Evolutionary conservation across 2,888 invertebrate species (phyloP).

Genomic region (Selenia dentaria): DNA sequence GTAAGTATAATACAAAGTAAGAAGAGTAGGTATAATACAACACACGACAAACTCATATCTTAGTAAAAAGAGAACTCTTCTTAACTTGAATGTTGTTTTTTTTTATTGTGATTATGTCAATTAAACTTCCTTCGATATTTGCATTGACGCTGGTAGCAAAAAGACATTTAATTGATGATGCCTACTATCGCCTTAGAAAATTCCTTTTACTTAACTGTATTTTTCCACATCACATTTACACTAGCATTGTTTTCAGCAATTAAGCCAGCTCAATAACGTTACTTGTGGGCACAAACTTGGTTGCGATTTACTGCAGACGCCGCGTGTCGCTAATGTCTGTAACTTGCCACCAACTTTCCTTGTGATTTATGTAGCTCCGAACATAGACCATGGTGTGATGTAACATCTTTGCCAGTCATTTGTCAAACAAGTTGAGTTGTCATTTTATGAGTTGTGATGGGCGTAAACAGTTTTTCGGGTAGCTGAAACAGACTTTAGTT

Average conservation of each 20-base stretch:
- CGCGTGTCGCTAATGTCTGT: constrained; percentile 47
- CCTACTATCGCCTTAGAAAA: too few species aligned
- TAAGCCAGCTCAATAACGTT: constrained; percentile 42
- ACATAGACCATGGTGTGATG: constrained; percentile 15
- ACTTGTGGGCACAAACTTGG: constrained; percentile 44
- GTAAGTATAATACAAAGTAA: too few species aligned
- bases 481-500: too few species aligned
- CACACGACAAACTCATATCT: too few species aligned
- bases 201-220: too few species aligned
- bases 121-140: too few species aligned
- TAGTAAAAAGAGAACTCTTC: too few species aligned
- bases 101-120: too few species aligned
- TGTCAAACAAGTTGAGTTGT: constrained; percentile 4
- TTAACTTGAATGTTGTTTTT: too few species aligned
- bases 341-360: constrained; percentile 39
- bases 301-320: constrained; percentile 53
- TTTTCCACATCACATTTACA: background rate
- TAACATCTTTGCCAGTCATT: constrained; percentile 15
- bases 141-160: too few species aligned
- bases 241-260: constrained; percentile 22
- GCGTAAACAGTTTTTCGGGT: background rate
- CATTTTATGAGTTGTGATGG: background rate
- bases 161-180: too few species aligned
- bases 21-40: too few species aligned
- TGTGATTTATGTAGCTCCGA: constrained; percentile 37